Percentiles rank a stretch among this genome's conserved stretches.
Evolutionary conservation across 2,888 invertebrate species (phyloP).

Genomic region (Morpho deidamia): DNA sequence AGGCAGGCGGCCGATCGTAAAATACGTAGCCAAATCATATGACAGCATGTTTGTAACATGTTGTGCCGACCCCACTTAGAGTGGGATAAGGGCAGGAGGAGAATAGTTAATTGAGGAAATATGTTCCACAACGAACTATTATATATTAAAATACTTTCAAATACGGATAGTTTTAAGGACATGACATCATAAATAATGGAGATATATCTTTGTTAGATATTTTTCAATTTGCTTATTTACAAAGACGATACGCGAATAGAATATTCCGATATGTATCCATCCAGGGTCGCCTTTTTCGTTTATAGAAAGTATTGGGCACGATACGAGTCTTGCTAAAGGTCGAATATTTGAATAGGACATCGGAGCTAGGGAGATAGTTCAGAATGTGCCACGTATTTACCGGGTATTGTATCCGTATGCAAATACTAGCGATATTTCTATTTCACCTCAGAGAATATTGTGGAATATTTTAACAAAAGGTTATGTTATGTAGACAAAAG

Average conservation of each 20-base stretch:
- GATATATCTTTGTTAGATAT: too few relatives aligned
- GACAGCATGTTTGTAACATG: too few relatives aligned
- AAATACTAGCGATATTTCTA: conserved; percentile 31
- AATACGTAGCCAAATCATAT: too few relatives aligned
- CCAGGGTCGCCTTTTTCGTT: conserved; percentile 4
- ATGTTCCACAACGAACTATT: too few relatives aligned
- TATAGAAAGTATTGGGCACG: conserved; percentile 21
- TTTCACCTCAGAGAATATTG: conserved; percentile 23
- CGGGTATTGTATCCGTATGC: conserved; percentile 29
- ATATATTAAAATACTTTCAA: too few relatives aligned
- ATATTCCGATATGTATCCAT: conserved; percentile 19
- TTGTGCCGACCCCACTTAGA: too few relatives aligned
- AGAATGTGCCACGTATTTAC: conserved; percentile 25
- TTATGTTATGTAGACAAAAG: conserved; percentile 8
- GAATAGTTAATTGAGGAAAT: too few relatives aligned
- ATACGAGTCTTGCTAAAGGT: conserved; percentile 19
- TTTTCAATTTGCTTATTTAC: background rate
- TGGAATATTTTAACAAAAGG: conserved; percentile 15
- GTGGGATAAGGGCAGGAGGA: too few relatives aligned
- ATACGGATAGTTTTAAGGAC: too few relatives aligned
- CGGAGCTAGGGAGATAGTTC: conserved; percentile 21
- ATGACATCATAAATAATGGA: too few relatives aligned
- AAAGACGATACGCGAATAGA: background rate
- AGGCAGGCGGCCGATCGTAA: too few relatives aligned
- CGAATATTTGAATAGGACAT: conserved; percentile 31